Conservation (phyloP, 2,797 vertebrate species). For the Myotis planiceps region DNA sequence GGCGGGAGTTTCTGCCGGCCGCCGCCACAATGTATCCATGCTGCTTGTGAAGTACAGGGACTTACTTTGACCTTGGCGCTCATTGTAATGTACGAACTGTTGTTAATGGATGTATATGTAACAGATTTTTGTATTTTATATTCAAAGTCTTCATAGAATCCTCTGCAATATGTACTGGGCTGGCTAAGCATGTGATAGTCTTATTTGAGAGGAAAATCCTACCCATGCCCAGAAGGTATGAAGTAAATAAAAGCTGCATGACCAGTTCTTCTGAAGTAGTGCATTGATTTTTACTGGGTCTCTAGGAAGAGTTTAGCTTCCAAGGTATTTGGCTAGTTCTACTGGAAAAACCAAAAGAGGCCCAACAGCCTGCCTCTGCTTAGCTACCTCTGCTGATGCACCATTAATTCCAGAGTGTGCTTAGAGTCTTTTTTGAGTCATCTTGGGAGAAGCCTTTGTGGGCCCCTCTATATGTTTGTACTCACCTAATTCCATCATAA, state of each 20-base stretch:
- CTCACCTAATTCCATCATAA: neutral
- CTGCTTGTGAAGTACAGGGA: conserved; percentile 82
- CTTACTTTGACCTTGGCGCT: conserved; percentile 66
- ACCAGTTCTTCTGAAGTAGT: conserved; percentile 68
- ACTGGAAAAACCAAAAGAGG: neutral
- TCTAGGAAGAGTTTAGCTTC: neutral
- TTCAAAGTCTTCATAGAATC: conserved; percentile 81
- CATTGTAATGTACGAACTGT: conserved; percentile 78
- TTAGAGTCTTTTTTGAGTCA: neutral
- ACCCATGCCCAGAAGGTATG: conserved; percentile 77
- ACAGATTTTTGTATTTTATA: conserved; percentile 84
- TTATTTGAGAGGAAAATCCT: conserved; percentile 81
- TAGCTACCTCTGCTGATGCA: neutral
- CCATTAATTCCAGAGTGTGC: neutral
- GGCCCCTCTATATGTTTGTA: neutral
- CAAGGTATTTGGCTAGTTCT: neutral
- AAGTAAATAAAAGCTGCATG: conserved; percentile 87
- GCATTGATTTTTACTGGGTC: conserved; percentile 51
- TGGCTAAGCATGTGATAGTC: conserved; percentile 80
- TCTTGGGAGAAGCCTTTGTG: neutral
- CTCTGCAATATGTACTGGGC: conserved; percentile 80
- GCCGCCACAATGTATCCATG: conserved; percentile 74
- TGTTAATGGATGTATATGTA: conserved; percentile 84
- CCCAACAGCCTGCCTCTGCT: neutral
- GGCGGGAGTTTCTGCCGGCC: conserved; percentile 73